Evolutionary conservation across 92 coral and sea anemone species (phyloP).

Genomic region (Phenganax subtilis): DNA sequence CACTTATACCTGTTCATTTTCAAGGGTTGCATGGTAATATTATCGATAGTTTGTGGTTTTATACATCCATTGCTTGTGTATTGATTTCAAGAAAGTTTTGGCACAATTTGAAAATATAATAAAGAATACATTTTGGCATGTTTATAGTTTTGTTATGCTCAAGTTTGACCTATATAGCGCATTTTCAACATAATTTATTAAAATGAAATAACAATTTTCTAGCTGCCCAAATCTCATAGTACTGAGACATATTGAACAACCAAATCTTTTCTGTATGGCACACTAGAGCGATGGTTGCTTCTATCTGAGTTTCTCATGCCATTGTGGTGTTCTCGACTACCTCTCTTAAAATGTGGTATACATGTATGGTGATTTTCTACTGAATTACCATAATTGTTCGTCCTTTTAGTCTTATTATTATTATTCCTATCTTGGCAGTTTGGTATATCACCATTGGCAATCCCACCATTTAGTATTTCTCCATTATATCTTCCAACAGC

Average conservation of each 20-base stretch:
- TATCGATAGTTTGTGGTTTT: too few species aligned
- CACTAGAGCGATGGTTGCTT: not conserved
- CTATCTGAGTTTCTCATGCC: not conserved
- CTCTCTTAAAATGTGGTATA: not conserved
- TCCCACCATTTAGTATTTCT: not conserved
- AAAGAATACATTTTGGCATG: too few species aligned
- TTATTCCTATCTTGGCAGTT: not conserved
- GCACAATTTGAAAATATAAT: too few species aligned
- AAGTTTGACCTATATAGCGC: not conserved
- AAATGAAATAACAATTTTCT: not conserved
- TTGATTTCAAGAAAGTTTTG: too few species aligned
- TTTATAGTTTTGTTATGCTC: not conserved
- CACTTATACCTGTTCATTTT: too few species aligned
- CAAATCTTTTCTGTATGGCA: not conserved
- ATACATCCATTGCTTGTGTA: too few species aligned
- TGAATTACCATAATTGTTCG: not conserved
- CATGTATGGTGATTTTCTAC: not conserved
- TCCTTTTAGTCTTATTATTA: not conserved
- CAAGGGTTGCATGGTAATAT: too few species aligned
- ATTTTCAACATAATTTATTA: not conserved
- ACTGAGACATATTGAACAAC: constrained; percentile 26
- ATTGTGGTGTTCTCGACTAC: not conserved
- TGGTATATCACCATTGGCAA: too few species aligned
- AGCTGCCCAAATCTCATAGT: not conserved
- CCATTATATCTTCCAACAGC: not conserved